phyloP scores from a whole-genome alignment of 2,797 vertebrate species.

The Peromyscus nudipes region DNA sequence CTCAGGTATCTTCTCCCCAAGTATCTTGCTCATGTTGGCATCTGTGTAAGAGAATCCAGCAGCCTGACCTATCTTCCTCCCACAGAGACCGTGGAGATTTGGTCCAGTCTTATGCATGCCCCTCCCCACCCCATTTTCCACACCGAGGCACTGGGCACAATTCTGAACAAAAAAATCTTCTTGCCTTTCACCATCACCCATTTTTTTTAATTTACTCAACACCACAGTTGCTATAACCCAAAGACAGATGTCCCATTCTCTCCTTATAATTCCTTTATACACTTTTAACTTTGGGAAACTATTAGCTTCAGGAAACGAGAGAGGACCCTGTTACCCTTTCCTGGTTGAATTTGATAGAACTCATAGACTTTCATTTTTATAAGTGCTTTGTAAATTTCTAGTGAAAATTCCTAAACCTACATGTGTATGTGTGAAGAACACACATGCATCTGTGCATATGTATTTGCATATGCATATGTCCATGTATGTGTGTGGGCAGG shows the following conservation, averaged over 20 bases:
- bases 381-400: neutral
- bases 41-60: too few species aligned
- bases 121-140: too few species aligned
- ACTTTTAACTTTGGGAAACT: neutral
- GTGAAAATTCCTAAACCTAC: neutral
- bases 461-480: neutral
- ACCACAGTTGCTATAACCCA: neutral
- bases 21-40: too few species aligned
- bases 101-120: too few species aligned
- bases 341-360: neutral
- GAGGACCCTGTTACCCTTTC: neutral
- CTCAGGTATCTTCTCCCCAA: too few species aligned
- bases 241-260: neutral
- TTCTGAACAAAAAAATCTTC: too few species aligned
- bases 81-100: too few species aligned
- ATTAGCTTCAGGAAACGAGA: neutral
- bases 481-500: neutral
- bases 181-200: too few species aligned
- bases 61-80: too few species aligned
- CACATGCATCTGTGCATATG: neutral
- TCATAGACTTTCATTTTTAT: neutral
- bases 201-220: too few species aligned
- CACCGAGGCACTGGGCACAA: too few species aligned
- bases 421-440: neutral
- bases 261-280: neutral